Conservation (phyloP, 2,888 invertebrate genomes). For the Meghimatium bilineatum region DNA sequence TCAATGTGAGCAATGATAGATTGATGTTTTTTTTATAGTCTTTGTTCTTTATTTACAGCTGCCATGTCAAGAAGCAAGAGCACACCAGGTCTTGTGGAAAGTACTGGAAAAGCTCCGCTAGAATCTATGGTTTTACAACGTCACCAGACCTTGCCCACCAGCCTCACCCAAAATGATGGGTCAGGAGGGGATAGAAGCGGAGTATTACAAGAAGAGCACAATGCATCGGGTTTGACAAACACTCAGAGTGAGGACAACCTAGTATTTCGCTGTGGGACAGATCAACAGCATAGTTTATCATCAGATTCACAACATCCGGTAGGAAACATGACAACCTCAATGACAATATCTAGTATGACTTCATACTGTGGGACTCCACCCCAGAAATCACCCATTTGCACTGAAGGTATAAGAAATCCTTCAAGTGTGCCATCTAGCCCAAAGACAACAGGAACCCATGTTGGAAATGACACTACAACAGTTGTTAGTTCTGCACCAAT, state of each 20-base stretch:
- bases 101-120: constrained; percentile 88
- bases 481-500: constrained; percentile 47
- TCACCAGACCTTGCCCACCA: constrained; percentile 68
- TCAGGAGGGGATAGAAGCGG: constrained; percentile 34
- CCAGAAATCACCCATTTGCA: constrained; percentile 52
- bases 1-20: too few relatives aligned
- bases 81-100: constrained; percentile 96
- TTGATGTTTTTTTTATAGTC: too few relatives aligned
- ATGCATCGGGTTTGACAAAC: constrained; percentile 37
- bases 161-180: constrained; percentile 52
- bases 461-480: constrained; percentile 53
- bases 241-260: constrained; percentile 58
- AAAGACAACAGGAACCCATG: constrained; percentile 49
- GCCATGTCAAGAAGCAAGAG: constrained; percentile 94
- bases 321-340: constrained; percentile 61
- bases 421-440: constrained; percentile 81
- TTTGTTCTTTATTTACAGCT: constrained; percentile 76
- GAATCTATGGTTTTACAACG: constrained; percentile 65
- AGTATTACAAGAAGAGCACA: constrained; percentile 35
- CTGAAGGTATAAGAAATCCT: constrained; percentile 43
- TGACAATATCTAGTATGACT: constrained; percentile 69
- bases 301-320: constrained; percentile 55
- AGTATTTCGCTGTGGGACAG: constrained; percentile 44
- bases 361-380: constrained; percentile 68
- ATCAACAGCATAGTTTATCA: constrained; percentile 54